Evolutionary conservation across 2,113 vertebrate species (phyloP).

Genomic region (Antechinus stuartii): DNA sequence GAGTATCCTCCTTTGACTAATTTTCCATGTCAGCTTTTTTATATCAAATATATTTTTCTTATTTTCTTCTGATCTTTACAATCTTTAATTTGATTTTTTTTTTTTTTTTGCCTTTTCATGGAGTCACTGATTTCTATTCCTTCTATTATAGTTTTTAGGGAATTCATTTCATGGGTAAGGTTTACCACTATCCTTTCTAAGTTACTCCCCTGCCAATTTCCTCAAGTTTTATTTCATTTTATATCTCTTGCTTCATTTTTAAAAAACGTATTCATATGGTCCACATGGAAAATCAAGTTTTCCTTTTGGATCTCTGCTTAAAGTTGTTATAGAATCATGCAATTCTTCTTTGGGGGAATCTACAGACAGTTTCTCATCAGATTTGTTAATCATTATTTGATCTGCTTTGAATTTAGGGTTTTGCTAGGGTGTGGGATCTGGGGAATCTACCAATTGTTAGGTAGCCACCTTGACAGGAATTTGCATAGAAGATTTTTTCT

Average conservation of each 20-base stretch:
- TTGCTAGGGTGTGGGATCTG: not conserved
- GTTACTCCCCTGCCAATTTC: not conserved
- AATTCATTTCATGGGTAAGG: not conserved
- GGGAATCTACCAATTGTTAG: not conserved
- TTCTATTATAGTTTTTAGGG: not conserved
- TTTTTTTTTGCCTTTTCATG: not conserved
- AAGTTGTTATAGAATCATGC: not conserved
- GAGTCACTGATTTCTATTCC: not conserved
- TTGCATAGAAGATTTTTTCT: not conserved
- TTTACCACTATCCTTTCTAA: not conserved
- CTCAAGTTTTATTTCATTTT: constrained; percentile 1
- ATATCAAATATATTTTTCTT: not conserved
- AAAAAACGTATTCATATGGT: not conserved
- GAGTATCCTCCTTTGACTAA: not conserved
- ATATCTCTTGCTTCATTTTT: not conserved
- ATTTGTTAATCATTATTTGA: not conserved
- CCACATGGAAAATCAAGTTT: not conserved
- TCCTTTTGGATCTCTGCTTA: not conserved
- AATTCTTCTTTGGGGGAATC: not conserved
- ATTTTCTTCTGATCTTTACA: not conserved
- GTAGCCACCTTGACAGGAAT: not conserved
- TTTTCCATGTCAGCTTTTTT: not conserved
- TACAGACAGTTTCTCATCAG: not conserved
- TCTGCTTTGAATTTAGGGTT: not conserved
- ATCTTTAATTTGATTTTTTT: not conserved